Conservation (phyloP, 1,140 invertebrate genomes). For the Anastrepha obliqua region DNA sequence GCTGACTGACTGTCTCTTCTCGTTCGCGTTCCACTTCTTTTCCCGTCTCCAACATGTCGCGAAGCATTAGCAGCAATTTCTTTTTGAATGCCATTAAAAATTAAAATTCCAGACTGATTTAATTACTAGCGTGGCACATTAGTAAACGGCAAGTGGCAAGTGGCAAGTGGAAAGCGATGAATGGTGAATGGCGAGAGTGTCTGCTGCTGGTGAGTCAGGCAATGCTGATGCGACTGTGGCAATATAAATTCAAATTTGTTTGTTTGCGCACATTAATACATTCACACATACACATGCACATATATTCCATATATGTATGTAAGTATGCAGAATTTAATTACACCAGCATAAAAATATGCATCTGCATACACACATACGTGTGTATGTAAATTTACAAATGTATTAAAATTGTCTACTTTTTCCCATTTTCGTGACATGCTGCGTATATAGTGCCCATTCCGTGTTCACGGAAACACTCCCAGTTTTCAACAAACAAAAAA, state of each 20-base stretch:
- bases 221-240: conserved; percentile 25
- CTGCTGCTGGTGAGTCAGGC: not conserved
- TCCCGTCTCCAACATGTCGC: not conserved
- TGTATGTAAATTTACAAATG: not conserved
- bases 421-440: not conserved
- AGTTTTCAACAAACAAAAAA: not conserved
- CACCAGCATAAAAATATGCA: too few species aligned
- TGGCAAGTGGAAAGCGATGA: not conserved
- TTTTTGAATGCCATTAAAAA: conserved; percentile 36
- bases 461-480: not conserved
- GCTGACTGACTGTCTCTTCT: not conserved
- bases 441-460: not conserved
- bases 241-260: conserved; percentile 16
- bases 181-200: not conserved
- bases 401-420: not conserved
- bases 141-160: conserved; percentile 20
- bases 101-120: conserved; percentile 47
- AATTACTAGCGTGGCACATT: conserved; percentile 40
- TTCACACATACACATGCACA: not conserved
- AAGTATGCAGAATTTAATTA: too few species aligned
- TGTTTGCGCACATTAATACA: not conserved
- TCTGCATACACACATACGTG: not conserved
- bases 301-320: too few species aligned
- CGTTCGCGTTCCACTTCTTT: not conserved
- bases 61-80: conserved; percentile 32